These are phyloP conservation scores for Netelia inedita DNA, from an alignment of 2,888 invertebrate species.

Conservation along the genomic window DNA sequence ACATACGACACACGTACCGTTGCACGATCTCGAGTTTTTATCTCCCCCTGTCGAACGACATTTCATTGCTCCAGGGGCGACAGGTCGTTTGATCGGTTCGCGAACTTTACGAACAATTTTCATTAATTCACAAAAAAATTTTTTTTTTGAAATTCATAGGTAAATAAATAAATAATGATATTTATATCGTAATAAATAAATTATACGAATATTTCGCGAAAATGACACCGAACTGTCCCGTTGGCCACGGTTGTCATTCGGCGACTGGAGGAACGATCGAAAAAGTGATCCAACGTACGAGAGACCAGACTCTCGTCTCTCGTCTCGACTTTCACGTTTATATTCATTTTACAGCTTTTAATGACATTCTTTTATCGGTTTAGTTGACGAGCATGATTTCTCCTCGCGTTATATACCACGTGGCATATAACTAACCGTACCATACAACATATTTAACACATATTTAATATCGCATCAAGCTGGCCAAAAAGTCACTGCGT, in stretches of 20 bases:
- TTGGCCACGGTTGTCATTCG: neutral
- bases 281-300: conserved; percentile 10
- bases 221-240: neutral
- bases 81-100: conserved; percentile 50
- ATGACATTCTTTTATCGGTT: conserved; percentile 50
- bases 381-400: conserved; percentile 48
- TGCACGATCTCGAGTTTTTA: conserved; percentile 31
- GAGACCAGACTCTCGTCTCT: conserved; percentile 15
- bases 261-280: neutral
- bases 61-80: conserved; percentile 23
- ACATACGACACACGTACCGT: neutral
- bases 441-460: too few species aligned
- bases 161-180: neutral
- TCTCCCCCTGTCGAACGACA: conserved; percentile 47
- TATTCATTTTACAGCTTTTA: conserved; percentile 32
- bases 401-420: conserved; percentile 7
- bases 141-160: neutral
- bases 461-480: too few species aligned
- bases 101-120: conserved; percentile 41
- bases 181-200: neutral
- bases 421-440: neutral
- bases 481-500: too few species aligned
- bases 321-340: conserved; percentile 30
- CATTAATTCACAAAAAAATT: neutral
- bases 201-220: neutral